These are phyloP conservation scores for Holotrichia oblita DNA, from an alignment of 1,140 invertebrate species.

Conservation along the genomic window DNA sequence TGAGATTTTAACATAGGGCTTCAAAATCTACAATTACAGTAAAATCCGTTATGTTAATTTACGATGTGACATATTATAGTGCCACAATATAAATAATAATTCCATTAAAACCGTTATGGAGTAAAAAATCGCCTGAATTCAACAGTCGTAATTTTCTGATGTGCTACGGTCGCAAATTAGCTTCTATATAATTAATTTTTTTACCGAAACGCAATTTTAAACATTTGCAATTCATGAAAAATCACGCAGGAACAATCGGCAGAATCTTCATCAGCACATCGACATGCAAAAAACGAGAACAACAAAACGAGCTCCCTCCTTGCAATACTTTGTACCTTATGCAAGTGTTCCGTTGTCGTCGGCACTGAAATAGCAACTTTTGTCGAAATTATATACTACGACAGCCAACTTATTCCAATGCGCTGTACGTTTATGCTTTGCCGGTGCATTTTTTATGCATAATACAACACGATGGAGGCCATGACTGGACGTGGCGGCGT, in stretches of 20 bases:
- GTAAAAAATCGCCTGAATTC: too few relatives aligned
- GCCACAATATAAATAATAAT: too few relatives aligned
- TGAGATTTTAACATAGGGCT: too few relatives aligned
- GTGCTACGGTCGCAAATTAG: too few relatives aligned
- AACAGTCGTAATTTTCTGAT: too few relatives aligned
- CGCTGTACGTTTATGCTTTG: not conserved
- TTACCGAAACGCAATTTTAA: constrained; percentile 7
- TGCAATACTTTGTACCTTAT: not conserved
- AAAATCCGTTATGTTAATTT: too few relatives aligned
- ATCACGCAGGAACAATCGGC: not conserved
- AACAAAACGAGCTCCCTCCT: not conserved
- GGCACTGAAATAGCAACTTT: constrained; percentile 32
- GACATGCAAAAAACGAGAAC: constrained; percentile 5
- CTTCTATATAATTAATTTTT: not conserved
- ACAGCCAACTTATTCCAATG: constrained; percentile 11
- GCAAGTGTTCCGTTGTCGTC: constrained; percentile 17
- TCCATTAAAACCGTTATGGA: too few relatives aligned
- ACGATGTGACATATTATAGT: too few relatives aligned
- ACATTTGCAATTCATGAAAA: constrained; percentile 31
- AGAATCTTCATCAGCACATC: not conserved
- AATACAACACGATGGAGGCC: not conserved
- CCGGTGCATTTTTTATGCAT: constrained; percentile 15
- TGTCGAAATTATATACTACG: constrained; percentile 36
- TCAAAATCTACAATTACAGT: too few relatives aligned
- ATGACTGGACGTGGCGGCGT: not conserved